phyloP scores from a whole-genome alignment of 2,888 invertebrate genomes.

The Xestoiulus laeticollis region DNA sequence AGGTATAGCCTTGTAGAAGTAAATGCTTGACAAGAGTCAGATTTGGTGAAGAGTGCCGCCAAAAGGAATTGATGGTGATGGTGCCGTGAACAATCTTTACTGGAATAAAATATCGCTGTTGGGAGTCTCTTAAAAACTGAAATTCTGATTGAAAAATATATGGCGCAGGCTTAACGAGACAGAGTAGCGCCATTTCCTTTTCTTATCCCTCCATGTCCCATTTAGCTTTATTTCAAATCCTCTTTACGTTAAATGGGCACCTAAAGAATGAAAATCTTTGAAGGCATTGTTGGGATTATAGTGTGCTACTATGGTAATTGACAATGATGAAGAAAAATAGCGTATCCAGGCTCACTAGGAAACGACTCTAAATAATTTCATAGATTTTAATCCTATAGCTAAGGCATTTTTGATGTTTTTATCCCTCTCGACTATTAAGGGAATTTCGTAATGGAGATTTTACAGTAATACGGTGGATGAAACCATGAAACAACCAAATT shows the following conservation, averaged over 20 bases:
- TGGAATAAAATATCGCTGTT: background rate
- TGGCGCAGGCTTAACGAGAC: constrained; percentile 7
- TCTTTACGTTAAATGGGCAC: background rate
- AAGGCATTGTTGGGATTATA: constrained; percentile 26
- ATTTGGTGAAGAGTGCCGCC: background rate
- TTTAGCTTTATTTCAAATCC: background rate
- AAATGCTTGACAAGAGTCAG: constrained; percentile 16
- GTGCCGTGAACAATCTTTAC: background rate
- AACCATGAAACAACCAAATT: too few relatives aligned
- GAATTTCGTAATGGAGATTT: background rate
- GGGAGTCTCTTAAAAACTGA: background rate
- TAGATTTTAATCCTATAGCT: background rate
- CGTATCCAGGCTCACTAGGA: background rate
- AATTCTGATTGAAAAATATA: constrained; percentile 8
- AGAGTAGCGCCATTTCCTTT: background rate
- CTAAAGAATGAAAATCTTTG: constrained; percentile 16
- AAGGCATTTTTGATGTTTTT: background rate
- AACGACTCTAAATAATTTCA: background rate
- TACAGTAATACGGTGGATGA: too few relatives aligned
- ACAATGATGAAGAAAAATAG: background rate
- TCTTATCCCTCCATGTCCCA: constrained; percentile 16
- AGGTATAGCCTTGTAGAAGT: background rate
- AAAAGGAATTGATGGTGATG: constrained; percentile 17
- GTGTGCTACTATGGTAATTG: constrained; percentile 1
- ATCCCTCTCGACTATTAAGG: background rate